Evolutionary conservation across 2,113 vertebrate species (phyloP).

Genomic region (Proterorhinus semilunaris): DNA sequence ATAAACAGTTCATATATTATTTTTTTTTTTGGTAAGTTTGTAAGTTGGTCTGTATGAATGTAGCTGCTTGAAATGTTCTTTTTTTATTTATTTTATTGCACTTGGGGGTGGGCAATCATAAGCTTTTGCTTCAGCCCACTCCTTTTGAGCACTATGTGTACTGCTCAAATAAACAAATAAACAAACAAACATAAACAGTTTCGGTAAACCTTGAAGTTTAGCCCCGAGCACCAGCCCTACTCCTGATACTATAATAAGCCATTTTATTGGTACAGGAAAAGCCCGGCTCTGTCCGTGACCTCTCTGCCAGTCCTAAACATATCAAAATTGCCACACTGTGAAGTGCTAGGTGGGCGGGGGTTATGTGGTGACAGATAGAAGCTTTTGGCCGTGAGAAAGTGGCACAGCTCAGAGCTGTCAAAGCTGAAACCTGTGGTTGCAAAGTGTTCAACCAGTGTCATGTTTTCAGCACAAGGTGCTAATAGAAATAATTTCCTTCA

Average conservation of each 20-base stretch:
- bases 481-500: not conserved
- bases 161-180: too few relatives aligned
- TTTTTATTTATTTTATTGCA: too few relatives aligned
- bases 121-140: too few relatives aligned
- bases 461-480: not conserved
- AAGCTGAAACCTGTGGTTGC: constrained; percentile 17
- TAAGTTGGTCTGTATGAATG: too few relatives aligned
- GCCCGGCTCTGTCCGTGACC: constrained; percentile 24
- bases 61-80: too few relatives aligned
- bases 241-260: not conserved
- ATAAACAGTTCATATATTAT: too few relatives aligned
- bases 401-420: constrained; percentile 28
- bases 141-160: too few relatives aligned
- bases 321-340: constrained; percentile 22
- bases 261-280: not conserved
- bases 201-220: not conserved
- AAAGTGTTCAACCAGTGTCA: constrained; percentile 35
- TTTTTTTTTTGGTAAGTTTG: too few relatives aligned
- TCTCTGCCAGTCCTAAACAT: constrained; percentile 21
- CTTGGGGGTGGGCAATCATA: too few relatives aligned
- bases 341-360: constrained; percentile 44
- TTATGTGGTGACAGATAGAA: constrained; percentile 34
- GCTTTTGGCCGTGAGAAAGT: constrained; percentile 70
- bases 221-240: not conserved
- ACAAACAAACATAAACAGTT: too few relatives aligned